These are phyloP conservation scores for Drosophila rellima DNA, from an alignment of 2,888 invertebrate genomes.

Conservation along the genomic window DNA sequence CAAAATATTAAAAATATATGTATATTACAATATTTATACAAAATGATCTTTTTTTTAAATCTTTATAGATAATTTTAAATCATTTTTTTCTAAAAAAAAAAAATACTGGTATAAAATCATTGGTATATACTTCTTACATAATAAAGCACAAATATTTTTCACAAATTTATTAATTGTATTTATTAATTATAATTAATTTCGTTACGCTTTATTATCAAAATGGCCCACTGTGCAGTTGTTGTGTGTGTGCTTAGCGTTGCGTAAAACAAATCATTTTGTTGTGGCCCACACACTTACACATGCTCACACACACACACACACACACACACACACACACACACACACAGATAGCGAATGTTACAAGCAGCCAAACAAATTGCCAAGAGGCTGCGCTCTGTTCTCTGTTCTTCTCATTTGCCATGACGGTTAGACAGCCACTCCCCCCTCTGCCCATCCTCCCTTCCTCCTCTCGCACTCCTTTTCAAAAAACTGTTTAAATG, in stretches of 20 bases:
- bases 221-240: background rate
- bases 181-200: no score
- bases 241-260: slow-evolving; percentile 68
- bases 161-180: no score
- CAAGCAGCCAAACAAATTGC: slow-evolving; percentile 72
- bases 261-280: slow-evolving; percentile 79
- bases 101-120: no score
- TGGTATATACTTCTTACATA: no score
- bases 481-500: slow-evolving; percentile 65
- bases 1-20: no score
- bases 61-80: no score
- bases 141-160: no score
- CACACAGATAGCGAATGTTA: slow-evolving; percentile 42
- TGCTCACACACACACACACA: slow-evolving; percentile 27
- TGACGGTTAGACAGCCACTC: slow-evolving; percentile 5
- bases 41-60: no score
- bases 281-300: slow-evolving; percentile 34
- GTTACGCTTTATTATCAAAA: background rate
- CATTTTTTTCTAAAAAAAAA: no score
- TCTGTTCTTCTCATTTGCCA: slow-evolving; percentile 8
- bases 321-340: slow-evolving; percentile 17
- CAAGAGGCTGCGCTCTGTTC: slow-evolving; percentile 32
- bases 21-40: no score
- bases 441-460: no score
- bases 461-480: background rate